phyloP scores from a whole-genome alignment of 1,140 invertebrate species.

The Polypedilum pembai region DNA sequence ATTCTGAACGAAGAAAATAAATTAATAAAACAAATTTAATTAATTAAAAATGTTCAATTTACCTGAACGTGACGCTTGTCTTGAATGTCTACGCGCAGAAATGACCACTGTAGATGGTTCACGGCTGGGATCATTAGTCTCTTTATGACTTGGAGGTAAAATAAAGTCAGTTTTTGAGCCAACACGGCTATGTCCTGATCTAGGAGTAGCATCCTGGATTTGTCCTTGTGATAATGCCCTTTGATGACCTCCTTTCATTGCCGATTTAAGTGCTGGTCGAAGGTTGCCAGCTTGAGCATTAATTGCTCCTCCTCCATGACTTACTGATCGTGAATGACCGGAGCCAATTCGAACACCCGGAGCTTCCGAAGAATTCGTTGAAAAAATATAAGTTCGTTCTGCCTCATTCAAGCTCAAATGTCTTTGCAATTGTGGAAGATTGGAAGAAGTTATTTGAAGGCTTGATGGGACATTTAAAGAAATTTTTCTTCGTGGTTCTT shows the following conservation, averaged over 20 bases:
- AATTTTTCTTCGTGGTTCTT: slow-evolving; percentile 14
- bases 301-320: slow-evolving; percentile 61
- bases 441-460: not conserved
- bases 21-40: no score
- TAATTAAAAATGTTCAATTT: no score
- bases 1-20: no score
- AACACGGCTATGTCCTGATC: slow-evolving; percentile 64
- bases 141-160: slow-evolving; percentile 68
- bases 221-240: slow-evolving; percentile 79
- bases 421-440: not conserved
- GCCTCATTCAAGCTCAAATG: slow-evolving; percentile 39
- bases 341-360: slow-evolving; percentile 37
- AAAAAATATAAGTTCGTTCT: slow-evolving; percentile 53
- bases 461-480: not conserved
- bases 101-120: slow-evolving; percentile 44
- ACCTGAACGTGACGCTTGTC: slow-evolving; percentile 60
- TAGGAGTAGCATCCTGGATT: slow-evolving; percentile 53
- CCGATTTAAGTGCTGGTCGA: slow-evolving; percentile 59
- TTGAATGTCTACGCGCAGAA: slow-evolving; percentile 49
- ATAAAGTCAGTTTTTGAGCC: slow-evolving; percentile 82
- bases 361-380: slow-evolving; percentile 34
- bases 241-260: slow-evolving; percentile 64
- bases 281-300: slow-evolving; percentile 42
- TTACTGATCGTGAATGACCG: slow-evolving; percentile 67
- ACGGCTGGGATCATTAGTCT: slow-evolving; percentile 44